A percentile compares a stretch with the other conserved stretches of the same genome.
Evolutionary conservation across 2,113 vertebrate genomes (phyloP).

Genomic region (Dunckerocampus dactyliophorus): DNA sequence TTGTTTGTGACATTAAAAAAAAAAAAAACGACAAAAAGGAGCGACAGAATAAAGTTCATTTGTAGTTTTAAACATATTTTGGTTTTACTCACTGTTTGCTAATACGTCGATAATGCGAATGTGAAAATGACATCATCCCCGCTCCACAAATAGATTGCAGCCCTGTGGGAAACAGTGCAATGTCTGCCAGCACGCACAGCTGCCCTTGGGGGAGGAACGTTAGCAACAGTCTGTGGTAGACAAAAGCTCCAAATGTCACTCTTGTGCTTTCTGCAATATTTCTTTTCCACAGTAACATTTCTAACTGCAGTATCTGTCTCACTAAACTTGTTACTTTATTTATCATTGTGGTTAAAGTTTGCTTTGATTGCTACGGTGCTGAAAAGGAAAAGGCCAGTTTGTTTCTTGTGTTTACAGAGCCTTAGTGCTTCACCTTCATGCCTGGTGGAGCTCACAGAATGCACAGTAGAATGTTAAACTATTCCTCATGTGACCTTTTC

Average conservation of each 20-base stretch:
- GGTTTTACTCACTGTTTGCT: no score
- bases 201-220: slow-evolving; percentile 7
- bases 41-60: no score
- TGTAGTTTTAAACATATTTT: no score
- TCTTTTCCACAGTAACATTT: slow-evolving; percentile 1
- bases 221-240: slow-evolving; percentile 25
- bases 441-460: neutral
- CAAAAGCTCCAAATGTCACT: neutral
- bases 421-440: neutral
- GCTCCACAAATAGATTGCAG: no score
- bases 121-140: no score
- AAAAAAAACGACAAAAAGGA: no score
- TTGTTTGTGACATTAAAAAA: no score
- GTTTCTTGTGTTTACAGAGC: neutral
- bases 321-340: neutral
- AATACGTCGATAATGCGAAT: no score
- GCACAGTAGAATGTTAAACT: neutral
- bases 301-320: neutral
- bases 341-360: neutral
- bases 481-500: neutral
- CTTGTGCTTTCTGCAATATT: slow-evolving; percentile 1
- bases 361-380: no score
- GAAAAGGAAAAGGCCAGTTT: neutral
- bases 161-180: no score
- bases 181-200: slow-evolving; percentile 12